Evolutionary conservation across 2,113 vertebrate species (phyloP), one percentile per base, ranked within the genome.

Genomic region (Beaufortia kweichowensis): DNA sequence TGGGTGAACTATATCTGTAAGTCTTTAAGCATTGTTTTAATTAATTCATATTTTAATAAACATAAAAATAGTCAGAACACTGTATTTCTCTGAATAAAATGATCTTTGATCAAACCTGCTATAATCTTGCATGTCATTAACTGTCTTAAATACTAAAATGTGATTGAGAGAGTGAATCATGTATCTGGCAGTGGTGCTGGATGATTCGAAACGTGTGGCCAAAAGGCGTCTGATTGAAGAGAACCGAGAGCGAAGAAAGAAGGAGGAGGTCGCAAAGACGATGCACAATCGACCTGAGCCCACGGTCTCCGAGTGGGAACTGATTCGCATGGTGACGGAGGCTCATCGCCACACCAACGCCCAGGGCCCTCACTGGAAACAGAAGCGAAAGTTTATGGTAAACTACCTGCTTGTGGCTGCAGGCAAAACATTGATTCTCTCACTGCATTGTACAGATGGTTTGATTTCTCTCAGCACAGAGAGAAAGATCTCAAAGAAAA

Each of bases 311-410:
- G 97, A 99, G 90, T 99, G 96, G 97, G 96, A 98, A 78, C 90
- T 99, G 82, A 98, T 99, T 89, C 91, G 91, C 1, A 89, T 96
- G 64, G 96, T 92, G 41, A 99, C 96, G 0, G 96, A 99, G 29
- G 97, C 97, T 57, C 97, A 99, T 74, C 93, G 94, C 81, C 94
- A 95, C 89, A 99, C 97, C 86, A 98, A 98, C 1, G 96, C 97
- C 84, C 96, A 98, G 92, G 96, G 96, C 82, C 94, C 95, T 90
- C 93, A 94, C 84, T 98, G 96, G 96, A 98, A 98, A 84, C 96
- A 98, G 93, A 96, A 97, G 76, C 94, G 96, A 91, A 98, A 98
- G 92, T 99, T 99, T 87, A 85, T 99, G 95, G 97, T 98, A 85
- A 94, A 90, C 10, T 6, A 14, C 48, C 28, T 74, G 19, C 9